phyloP scores from a whole-genome alignment of 2,888 invertebrate genomes.

The Hyalella azteca region DNA sequence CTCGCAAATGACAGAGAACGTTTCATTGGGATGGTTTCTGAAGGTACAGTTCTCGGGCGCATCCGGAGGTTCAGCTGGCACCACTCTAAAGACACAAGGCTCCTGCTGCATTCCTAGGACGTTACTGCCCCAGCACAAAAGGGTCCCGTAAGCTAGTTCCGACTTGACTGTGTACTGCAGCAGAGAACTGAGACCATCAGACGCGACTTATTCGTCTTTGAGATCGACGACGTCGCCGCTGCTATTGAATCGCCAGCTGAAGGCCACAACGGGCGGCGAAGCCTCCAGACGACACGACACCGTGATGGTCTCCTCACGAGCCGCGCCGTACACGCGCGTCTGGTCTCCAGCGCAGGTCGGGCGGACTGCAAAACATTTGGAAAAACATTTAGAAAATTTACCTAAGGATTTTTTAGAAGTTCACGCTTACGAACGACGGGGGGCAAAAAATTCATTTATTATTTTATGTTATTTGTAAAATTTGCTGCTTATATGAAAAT shows the following conservation, averaged over 20 bases:
- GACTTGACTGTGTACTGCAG: conserved; percentile 49
- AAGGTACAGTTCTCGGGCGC: conserved; percentile 50
- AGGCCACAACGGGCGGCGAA: conserved; percentile 51
- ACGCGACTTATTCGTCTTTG: conserved; percentile 46
- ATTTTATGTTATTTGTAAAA: too few species aligned
- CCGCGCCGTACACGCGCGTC: conserved; percentile 56
- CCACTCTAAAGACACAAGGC: conserved; percentile 89
- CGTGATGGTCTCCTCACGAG: conserved; percentile 49
- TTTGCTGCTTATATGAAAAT: too few species aligned
- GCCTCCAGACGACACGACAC: conserved; percentile 57
- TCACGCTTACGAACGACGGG: too few species aligned
- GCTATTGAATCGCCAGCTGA: conserved; percentile 57
- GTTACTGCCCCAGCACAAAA: conserved; percentile 84
- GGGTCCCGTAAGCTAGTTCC: conserved; percentile 78
- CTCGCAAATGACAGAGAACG: conserved; percentile 45
- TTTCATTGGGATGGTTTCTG: conserved; percentile 50
- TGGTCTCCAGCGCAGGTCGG: conserved; percentile 54
- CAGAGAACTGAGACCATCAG: conserved; percentile 45
- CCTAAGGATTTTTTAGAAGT: too few species aligned
- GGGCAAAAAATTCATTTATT: too few species aligned
- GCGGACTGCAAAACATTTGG: conserved; percentile 47
- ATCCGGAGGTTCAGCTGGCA: conserved; percentile 67
- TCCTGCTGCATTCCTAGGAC: conserved; percentile 81
- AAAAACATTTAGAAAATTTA: too few species aligned
- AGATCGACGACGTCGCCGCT: conserved; percentile 56